These are phyloP conservation scores for Sitophilus oryzae DNA, from an alignment of 1,140 invertebrate genomes.

Conservation along the genomic window DNA sequence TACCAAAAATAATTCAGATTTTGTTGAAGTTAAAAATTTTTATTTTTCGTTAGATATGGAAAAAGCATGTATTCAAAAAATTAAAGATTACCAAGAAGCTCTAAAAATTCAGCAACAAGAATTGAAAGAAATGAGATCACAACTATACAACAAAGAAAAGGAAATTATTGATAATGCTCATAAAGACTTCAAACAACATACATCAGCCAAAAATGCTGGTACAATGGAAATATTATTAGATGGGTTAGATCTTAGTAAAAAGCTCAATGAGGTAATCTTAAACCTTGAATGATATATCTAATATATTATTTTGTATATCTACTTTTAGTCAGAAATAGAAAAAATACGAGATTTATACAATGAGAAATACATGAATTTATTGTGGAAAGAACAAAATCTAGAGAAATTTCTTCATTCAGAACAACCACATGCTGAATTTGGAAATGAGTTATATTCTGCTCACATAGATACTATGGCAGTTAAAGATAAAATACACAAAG, in stretches of 20 bases:
- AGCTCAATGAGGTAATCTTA: constrained; percentile 16
- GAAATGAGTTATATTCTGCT: constrained; percentile 10
- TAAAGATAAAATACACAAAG: constrained; percentile 25
- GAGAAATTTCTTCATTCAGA: neutral
- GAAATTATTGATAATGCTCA: constrained; percentile 20
- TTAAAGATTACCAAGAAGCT: constrained; percentile 29
- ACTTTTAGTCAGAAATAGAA: constrained; percentile 11
- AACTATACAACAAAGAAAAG: constrained; percentile 23
- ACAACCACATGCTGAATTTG: neutral
- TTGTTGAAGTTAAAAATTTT: neutral
- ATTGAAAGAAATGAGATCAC: constrained; percentile 22
- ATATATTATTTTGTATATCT: too few relatives aligned
- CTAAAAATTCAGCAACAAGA: constrained; percentile 25
- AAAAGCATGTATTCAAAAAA: constrained; percentile 29
- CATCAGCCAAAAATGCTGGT: constrained; percentile 8
- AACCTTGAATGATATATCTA: too few relatives aligned
- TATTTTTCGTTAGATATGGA: constrained; percentile 32
- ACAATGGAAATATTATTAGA: constrained; percentile 12
- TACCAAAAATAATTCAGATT: neutral
- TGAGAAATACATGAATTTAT: constrained; percentile 2
- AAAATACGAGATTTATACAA: constrained; percentile 11
- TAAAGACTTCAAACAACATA: constrained; percentile 7
- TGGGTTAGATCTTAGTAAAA: constrained; percentile 17
- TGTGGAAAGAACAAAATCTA: constrained; percentile 6
- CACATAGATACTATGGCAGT: constrained; percentile 16